These are phyloP conservation scores for Heterohyrax brucei DNA, from an alignment of 2,797 vertebrate genomes.

Conservation along the genomic window DNA sequence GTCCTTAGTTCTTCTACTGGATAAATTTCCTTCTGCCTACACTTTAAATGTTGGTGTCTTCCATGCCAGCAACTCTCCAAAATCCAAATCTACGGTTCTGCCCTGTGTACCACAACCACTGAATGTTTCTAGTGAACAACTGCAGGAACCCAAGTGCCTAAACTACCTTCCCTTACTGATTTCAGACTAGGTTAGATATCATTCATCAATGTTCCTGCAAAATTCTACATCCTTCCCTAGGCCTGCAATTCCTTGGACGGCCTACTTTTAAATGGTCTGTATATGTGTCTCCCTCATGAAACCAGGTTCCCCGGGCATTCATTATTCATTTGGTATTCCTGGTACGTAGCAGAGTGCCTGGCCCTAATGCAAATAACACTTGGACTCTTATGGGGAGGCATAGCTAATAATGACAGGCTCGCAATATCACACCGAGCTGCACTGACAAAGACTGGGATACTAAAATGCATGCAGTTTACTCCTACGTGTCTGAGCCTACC, in stretches of 20 bases:
- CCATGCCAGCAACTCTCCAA: not conserved
- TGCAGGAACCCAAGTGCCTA: not conserved
- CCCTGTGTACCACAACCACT: not conserved
- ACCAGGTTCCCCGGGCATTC: not conserved
- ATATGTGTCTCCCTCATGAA: not conserved
- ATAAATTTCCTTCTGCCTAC: not conserved
- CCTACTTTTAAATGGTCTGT: not conserved
- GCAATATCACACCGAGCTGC: not conserved
- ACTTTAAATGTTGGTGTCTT: not conserved
- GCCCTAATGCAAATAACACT: not conserved
- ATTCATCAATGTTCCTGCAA: not conserved
- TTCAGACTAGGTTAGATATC: not conserved
- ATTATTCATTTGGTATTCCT: not conserved
- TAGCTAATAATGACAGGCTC: not conserved
- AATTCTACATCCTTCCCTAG: not conserved
- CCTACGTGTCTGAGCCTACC: not conserved
- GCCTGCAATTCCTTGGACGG: not conserved
- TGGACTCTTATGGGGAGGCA: not conserved
- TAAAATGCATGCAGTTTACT: not conserved
- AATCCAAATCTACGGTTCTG: not conserved
- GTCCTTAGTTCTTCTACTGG: not conserved
- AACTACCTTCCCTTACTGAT: not conserved
- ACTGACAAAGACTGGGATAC: no score
- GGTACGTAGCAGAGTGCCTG: not conserved
- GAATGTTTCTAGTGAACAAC: not conserved